Evolutionary conservation across 2,113 vertebrate species (phyloP).

Genomic region (Salvator merianae): DNA sequence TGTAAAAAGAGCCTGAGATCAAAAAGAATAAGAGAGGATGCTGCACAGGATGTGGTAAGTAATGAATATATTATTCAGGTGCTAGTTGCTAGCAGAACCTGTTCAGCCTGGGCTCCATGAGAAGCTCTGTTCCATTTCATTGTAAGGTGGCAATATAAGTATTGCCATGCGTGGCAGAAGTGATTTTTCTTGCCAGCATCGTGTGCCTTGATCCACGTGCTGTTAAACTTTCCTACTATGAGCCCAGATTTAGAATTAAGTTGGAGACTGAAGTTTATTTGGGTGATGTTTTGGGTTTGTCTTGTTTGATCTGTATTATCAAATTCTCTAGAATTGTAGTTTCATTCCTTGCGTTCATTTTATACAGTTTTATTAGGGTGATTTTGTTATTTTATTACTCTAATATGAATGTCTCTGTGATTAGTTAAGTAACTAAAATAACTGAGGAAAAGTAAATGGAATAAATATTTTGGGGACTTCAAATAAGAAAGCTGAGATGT

Average conservation of each 20-base stretch:
- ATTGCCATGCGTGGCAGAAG: constrained; percentile 17
- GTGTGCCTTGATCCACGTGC: constrained; percentile 7
- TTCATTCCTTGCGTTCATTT: constrained; percentile 4
- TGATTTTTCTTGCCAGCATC: accelerated
- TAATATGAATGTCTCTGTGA: too few relatives aligned
- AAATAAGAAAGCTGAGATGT: not conserved
- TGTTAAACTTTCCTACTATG: not conserved
- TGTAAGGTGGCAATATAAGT: not conserved
- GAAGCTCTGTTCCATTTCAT: not conserved
- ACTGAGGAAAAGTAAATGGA: not conserved
- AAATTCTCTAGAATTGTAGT: constrained; percentile 49
- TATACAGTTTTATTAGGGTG: too few relatives aligned
- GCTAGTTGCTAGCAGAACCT: not conserved
- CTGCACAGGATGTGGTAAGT: not conserved
- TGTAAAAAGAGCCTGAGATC: not conserved
- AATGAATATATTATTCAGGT: not conserved
- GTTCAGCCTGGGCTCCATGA: not conserved
- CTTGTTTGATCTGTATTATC: constrained; percentile 47
- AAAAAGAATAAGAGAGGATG: not conserved
- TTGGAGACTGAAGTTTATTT: constrained; percentile 39
- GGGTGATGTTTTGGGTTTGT: constrained; percentile 36
- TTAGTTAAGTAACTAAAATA: too few relatives aligned
- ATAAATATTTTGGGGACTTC: not conserved
- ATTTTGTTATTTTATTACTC: too few relatives aligned
- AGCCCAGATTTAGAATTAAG: constrained; percentile 34